A percentile compares a stretch with the other conserved stretches of the same genome.
phyloP scores from a whole-genome alignment of 2,888 invertebrate genomes.

The Chymomyza caudatula region DNA sequence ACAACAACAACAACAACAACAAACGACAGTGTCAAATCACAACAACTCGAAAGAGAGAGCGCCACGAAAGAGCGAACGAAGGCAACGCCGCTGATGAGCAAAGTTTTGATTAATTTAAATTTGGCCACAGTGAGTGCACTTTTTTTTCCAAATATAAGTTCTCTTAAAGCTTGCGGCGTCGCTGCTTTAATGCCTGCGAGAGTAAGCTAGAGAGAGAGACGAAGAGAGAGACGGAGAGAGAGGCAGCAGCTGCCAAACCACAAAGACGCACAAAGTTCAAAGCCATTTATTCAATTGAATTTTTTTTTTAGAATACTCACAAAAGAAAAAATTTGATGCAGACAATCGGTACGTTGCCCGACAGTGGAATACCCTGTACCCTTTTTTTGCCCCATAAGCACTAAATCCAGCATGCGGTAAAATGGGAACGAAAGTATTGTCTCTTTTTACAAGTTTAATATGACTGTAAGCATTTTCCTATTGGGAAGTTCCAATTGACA shows the following conservation, averaged over 20 bases:
- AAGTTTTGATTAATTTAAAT: constrained; percentile 65
- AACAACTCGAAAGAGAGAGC: constrained; percentile 21
- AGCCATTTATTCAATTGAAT: neutral
- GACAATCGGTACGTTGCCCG: too few species aligned
- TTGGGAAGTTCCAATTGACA: too few species aligned
- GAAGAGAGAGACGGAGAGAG: too few species aligned
- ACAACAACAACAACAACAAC: constrained; percentile 5
- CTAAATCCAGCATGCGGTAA: too few species aligned
- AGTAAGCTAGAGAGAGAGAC: too few species aligned
- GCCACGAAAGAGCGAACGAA: neutral
- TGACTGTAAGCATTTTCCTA: too few species aligned
- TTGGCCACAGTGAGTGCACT: neutral
- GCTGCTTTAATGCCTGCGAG: neutral
- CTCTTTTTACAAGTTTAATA: too few species aligned
- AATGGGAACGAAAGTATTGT: too few species aligned
- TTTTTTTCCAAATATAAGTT: neutral
- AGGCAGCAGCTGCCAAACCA: neutral
- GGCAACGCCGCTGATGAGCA: constrained; percentile 36
- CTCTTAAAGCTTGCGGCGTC: neutral
- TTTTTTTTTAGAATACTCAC: neutral
- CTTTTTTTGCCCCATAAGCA: too few species aligned
- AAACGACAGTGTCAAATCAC: constrained; percentile 36
- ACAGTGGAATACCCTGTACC: too few species aligned
- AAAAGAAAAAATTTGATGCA: constrained; percentile 10
- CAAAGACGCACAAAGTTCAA: neutral